Evolutionary conservation across 2,797 vertebrate species (phyloP).

Genomic region (Muscicapa striata): DNA sequence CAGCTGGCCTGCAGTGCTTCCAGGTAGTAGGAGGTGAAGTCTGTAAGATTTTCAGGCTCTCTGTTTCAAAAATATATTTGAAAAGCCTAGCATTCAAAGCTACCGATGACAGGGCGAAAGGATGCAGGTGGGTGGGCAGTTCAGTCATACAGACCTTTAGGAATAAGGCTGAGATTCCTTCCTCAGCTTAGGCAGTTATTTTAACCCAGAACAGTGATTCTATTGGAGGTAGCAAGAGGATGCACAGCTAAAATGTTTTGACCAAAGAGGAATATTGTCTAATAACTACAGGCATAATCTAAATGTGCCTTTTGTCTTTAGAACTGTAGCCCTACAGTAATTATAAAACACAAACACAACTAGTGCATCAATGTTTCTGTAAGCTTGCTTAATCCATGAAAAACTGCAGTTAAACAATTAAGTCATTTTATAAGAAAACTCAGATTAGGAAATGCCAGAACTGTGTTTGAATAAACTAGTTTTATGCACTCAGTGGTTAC

Average conservation of each 20-base stretch:
- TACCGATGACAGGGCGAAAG: not conserved
- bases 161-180: not conserved
- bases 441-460: not conserved
- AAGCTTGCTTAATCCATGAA: not conserved
- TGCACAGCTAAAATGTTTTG: not conserved
- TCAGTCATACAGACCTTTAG: not conserved
- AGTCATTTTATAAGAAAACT: not conserved
- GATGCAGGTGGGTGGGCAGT: not conserved
- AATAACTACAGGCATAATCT: not conserved
- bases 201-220: not conserved
- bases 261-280: not conserved
- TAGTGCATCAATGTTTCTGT: not conserved
- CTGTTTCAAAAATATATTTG: not conserved
- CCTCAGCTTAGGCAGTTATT: not conserved
- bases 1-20: not conserved
- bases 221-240: not conserved
- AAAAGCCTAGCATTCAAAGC: not conserved
- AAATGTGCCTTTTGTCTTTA: not conserved
- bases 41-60: not conserved
- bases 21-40: rapidly evolving
- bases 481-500: not conserved
- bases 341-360: not conserved
- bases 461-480: not conserved
- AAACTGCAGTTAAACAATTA: not conserved
- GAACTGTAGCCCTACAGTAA: not conserved